A percentile compares a stretch with the other conserved stretches of the same genome.
phyloP scores from a whole-genome alignment of 2,797 vertebrate species.

The Acipenser oxyrinchus region DNA sequence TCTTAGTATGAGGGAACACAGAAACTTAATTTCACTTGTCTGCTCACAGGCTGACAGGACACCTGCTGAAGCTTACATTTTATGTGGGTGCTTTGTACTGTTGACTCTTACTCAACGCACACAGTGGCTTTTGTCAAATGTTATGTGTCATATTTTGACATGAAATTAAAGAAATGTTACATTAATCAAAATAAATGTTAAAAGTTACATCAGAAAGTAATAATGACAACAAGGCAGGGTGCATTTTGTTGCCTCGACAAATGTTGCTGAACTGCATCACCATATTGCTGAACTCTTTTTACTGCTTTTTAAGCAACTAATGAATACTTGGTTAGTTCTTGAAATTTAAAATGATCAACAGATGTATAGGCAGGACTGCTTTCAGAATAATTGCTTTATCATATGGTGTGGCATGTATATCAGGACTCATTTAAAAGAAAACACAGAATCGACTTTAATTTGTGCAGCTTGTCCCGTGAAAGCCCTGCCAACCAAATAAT shows the following conservation, averaged over 20 bases:
- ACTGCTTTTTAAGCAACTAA: conserved; percentile 7
- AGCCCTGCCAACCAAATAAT: conserved; percentile 2
- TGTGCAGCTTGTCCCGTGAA: background rate
- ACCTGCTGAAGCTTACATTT: no score
- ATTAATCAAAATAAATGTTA: background rate
- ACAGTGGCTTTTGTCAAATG: background rate
- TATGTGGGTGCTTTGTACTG: no score
- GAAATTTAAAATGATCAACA: conserved; percentile 6
- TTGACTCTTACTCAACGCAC: background rate
- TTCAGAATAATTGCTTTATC: conserved; percentile 6
- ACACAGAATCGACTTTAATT: conserved; percentile 1
- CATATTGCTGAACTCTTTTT: conserved; percentile 3
- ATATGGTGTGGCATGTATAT: conserved; percentile 4
- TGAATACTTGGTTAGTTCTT: conserved; percentile 7
- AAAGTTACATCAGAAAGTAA: conserved; percentile 6
- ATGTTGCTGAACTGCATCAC: background rate
- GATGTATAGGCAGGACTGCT: conserved; percentile 1
- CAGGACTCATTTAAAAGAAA: background rate
- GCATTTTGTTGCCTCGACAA: background rate
- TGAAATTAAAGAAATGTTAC: background rate
- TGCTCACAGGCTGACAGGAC: no score
- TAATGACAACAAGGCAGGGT: background rate
- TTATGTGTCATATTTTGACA: conserved; percentile 2
- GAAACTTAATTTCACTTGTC: no score
- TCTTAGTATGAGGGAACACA: no score